phyloP scores from a whole-genome alignment of 1,140 invertebrate genomes.

The Heterodera carotae region DNA sequence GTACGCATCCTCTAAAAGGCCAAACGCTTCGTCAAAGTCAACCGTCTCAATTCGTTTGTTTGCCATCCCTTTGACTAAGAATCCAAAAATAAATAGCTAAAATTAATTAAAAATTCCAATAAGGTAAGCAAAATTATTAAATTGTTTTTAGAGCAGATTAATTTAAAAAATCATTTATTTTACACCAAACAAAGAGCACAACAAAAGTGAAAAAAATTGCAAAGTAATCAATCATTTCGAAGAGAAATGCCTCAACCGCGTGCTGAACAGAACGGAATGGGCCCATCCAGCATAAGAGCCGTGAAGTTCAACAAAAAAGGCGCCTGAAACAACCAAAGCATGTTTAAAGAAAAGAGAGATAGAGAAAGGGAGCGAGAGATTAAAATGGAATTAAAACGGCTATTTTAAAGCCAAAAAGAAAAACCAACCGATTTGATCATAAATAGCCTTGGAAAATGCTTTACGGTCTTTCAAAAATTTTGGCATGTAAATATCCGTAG shows the following conservation, averaged over 20 bases:
- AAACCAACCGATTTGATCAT: conserved; percentile 74
- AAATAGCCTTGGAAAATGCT: conserved; percentile 72
- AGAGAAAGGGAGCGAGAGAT: background rate
- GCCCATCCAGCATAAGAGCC: conserved; percentile 90
- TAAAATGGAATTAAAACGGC: too few relatives aligned
- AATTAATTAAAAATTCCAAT: background rate
- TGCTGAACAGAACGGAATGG: conserved; percentile 75
- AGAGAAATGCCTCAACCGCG: conserved; percentile 35
- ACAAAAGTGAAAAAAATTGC: background rate
- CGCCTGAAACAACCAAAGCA: conserved; percentile 67
- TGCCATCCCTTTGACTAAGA: background rate
- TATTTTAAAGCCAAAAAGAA: background rate
- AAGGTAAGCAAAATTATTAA: background rate
- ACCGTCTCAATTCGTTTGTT: conserved; percentile 20
- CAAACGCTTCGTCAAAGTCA: conserved; percentile 41
- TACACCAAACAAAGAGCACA: too few relatives aligned
- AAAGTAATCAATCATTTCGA: conserved; percentile 24
- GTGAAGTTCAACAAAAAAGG: conserved; percentile 79
- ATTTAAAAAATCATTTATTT: too few relatives aligned
- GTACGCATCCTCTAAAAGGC: conserved; percentile 35
- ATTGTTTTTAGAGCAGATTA: too few relatives aligned
- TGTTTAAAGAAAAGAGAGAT: background rate
- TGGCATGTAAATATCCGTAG: conserved; percentile 76
- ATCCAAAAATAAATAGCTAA: background rate
- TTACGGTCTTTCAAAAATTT: conserved; percentile 34